A percentile compares a stretch with the other conserved stretches of the same genome.
Conservation (phyloP, 2,113 vertebrate species). For the Coryphaenoides rupestris region DNA sequence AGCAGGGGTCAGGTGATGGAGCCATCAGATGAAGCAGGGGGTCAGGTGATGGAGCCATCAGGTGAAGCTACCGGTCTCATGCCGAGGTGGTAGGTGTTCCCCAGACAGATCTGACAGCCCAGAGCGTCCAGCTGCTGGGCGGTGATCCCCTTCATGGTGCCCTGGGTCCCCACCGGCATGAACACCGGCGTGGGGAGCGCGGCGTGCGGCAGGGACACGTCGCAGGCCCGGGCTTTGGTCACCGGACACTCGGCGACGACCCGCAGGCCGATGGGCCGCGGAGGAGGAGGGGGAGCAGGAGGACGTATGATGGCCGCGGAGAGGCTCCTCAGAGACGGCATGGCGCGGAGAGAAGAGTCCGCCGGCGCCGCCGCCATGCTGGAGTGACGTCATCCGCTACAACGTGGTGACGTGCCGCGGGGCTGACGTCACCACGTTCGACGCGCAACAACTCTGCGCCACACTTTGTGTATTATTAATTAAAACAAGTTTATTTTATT, state of each 20-base stretch:
- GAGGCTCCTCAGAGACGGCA: slow-evolving; percentile 37
- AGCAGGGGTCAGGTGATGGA: too few species aligned
- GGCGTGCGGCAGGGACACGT: slow-evolving; percentile 79
- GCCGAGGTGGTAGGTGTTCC: slow-evolving; percentile 92
- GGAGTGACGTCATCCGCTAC: too few species aligned
- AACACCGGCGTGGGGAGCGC: slow-evolving; percentile 84
- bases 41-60: too few species aligned
- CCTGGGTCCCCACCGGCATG: slow-evolving; percentile 94
- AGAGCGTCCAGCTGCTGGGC: slow-evolving; percentile 81
- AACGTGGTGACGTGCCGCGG: slow-evolving; percentile 46
- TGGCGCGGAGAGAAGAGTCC: slow-evolving; percentile 5
- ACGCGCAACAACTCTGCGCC: too few species aligned
- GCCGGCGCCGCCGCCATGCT: slow-evolving; percentile 65
- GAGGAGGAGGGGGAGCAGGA: slow-evolving; percentile 72
- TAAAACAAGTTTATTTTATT: too few species aligned
- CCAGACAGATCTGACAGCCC: slow-evolving; percentile 88
- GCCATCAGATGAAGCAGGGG: too few species aligned
- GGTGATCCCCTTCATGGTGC: slow-evolving; percentile 89
- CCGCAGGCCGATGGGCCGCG: too few species aligned
- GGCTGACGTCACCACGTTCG: background rate
- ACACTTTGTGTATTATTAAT: too few species aligned
- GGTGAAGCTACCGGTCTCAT: slow-evolving; percentile 90
- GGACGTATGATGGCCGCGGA: background rate
- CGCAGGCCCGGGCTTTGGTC: slow-evolving; percentile 84
- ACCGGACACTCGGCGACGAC: slow-evolving; percentile 81